Percentiles rank a stretch among this genome's conserved stretches.
These are phyloP conservation scores for Chromis chromis DNA, from an alignment of 2,797 vertebrate species.

Conservation along the genomic window DNA sequence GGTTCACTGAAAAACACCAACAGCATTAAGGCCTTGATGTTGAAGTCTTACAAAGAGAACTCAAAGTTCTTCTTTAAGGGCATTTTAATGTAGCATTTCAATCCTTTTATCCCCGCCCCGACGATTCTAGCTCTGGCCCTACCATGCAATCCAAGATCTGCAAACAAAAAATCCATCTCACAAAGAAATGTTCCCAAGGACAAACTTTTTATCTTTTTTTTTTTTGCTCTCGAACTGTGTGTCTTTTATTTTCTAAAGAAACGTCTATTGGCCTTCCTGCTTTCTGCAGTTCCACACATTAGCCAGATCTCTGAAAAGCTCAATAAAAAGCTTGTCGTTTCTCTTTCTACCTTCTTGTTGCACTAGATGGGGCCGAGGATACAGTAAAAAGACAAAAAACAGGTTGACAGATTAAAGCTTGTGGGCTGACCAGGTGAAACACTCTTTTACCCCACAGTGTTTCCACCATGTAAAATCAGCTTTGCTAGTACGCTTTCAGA, in stretches of 20 bases:
- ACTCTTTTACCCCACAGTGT: neutral
- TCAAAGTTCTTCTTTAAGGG: conserved; percentile 12
- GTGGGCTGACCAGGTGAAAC: conserved; percentile 27
- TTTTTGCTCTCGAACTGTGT: neutral
- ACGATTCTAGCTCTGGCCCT: neutral
- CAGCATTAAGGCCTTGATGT: conserved; percentile 19
- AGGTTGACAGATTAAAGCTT: conserved; percentile 34
- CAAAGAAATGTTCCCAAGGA: conserved; percentile 11
- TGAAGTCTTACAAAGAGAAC: conserved; percentile 14
- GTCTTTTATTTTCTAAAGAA: neutral
- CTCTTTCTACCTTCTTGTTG: conserved; percentile 48
- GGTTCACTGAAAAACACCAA: conserved; percentile 26
- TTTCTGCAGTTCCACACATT: neutral
- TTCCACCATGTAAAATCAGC: conserved; percentile 42
- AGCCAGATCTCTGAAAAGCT: neutral
- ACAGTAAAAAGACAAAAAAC: neutral
- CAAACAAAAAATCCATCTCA: conserved; percentile 7
- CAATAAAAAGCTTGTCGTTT: conserved; percentile 10
- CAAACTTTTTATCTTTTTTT: neutral
- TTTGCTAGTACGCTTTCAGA: conserved; percentile 58
- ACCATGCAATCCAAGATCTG: neutral
- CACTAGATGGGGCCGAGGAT: conserved; percentile 44
- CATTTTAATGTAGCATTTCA: conserved; percentile 28
- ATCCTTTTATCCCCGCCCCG: neutral
- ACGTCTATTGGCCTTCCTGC: conserved; percentile 1